Evolutionary conservation across 2,888 invertebrate species (phyloP).

Genomic region (Melanostoma scalare): DNA sequence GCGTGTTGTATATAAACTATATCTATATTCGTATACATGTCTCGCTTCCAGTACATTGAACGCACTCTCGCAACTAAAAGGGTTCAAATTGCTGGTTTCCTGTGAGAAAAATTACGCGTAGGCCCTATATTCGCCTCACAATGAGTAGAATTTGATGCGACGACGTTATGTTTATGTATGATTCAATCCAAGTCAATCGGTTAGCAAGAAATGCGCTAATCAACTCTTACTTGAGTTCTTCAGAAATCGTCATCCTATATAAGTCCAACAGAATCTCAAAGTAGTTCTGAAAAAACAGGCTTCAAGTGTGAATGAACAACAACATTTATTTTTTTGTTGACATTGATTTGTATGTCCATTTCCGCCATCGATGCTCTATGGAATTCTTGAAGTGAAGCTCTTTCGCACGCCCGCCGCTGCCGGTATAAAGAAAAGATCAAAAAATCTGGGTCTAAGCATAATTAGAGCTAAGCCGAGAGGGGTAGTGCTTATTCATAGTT

Average conservation of each 20-base stretch:
- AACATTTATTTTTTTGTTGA: slow-evolving; percentile 31
- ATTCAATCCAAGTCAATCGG: slow-evolving; percentile 47
- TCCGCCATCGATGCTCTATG: slow-evolving; percentile 31
- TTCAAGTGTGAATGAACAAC: slow-evolving; percentile 16
- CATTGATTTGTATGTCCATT: slow-evolving; percentile 66
- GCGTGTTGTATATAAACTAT: not conserved
- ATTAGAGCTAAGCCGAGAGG: slow-evolving; percentile 22
- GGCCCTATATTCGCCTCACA: not conserved
- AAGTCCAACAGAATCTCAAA: not conserved
- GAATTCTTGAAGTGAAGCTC: slow-evolving; percentile 6
- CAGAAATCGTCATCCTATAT: slow-evolving; percentile 29
- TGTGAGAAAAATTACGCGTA: slow-evolving; percentile 29
- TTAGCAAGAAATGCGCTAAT: slow-evolving; percentile 35
- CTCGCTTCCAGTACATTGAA: not conserved
- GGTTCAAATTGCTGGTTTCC: slow-evolving; percentile 55
- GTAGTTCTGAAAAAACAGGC: slow-evolving; percentile 2
- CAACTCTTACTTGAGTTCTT: slow-evolving; percentile 24
- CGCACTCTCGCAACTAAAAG: not conserved
- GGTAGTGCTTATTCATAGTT: slow-evolving; percentile 42
- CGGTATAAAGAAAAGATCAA: slow-evolving; percentile 12
- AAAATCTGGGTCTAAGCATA: slow-evolving; percentile 30
- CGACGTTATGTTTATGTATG: slow-evolving; percentile 50
- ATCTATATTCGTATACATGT: not conserved
- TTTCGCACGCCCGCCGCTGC: slow-evolving; percentile 5
- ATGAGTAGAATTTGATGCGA: slow-evolving; percentile 1